A percentile compares a stretch with the other conserved stretches of the same genome.
Evolutionary conservation across 2,888 invertebrate genomes (phyloP).

Genomic region (Cephus pygmeus): DNA sequence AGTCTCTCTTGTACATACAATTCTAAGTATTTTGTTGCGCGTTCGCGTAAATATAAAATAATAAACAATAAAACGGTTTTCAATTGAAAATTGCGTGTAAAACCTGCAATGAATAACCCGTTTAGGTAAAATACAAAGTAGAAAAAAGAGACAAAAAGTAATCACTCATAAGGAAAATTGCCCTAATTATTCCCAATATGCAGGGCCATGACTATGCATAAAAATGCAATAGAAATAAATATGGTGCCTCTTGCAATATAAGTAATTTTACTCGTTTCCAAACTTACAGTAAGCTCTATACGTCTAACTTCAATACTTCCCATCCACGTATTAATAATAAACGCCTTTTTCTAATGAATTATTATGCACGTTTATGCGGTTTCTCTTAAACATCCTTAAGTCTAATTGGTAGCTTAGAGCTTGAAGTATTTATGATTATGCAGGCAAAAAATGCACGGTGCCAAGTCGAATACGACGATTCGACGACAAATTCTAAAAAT

Average conservation of each 20-base stretch:
- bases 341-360: conserved; percentile 25
- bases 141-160: neutral
- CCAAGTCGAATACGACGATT: neutral
- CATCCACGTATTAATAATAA: conserved; percentile 12
- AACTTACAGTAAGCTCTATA: neutral
- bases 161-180: neutral
- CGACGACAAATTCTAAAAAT: neutral
- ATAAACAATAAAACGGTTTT: neutral
- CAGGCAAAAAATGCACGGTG: conserved; percentile 23
- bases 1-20: conserved; percentile 20
- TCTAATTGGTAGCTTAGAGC: conserved; percentile 16
- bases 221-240: neutral
- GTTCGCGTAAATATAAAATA: conserved; percentile 6
- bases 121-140: neutral
- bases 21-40: conserved; percentile 14
- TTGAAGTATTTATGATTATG: conserved; percentile 13
- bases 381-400: conserved; percentile 3
- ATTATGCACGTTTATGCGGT: conserved; percentile 44
- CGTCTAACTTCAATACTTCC: neutral
- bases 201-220: neutral
- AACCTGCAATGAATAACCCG: neutral
- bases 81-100: neutral
- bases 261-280: neutral
- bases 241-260: neutral
- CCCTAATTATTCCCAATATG: neutral